Base-by-base conservation (phyloP, 2,888 invertebrate species). In the Gasteruption jaculator region DNA sequence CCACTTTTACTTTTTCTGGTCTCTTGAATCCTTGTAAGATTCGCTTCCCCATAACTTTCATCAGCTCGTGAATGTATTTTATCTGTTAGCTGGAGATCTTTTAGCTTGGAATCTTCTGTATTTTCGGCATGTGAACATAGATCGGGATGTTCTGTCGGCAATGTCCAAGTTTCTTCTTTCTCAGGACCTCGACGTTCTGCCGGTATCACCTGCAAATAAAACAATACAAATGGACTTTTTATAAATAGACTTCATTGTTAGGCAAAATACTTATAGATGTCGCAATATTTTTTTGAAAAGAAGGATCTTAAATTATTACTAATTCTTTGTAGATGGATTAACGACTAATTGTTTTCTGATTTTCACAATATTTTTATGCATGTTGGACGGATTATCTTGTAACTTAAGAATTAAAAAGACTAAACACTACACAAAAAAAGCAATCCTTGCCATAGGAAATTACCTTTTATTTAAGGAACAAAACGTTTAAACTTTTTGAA, bases 1-100 rank as follows among this genome's bases (percentile, higher is more conserved):
- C 76, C 75, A 11, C 75, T 71, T 58, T 73, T 76, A 55, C 76
- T 76, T 56, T 75, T 74, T 8, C 75, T 71, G 8, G 64, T 65
- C 51, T 75, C 75, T 42, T 66, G 64, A 25, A 67, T 61, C 5
- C 72, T 63, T 1, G 61, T 54, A 14, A 70, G 43, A 34, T 62
- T 65, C 4, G 50, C 43, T 22, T 46, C 47, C 5, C 41, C 12
- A 6, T 39, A 50, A 43, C 6, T 47, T 33, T n/a, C n/a, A n/a
- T n/a, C n/a, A n/a, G 15, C 48, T 49, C 43, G 50, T 15, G 48
- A 48, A 7, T 50, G 47, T 2, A 24, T 5, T 6, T 32, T 43
- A 11, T 46, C 48, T 10, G 15, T 19, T 26, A 42, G 43, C 6
- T 50, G 52, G 4, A 21, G 11, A 3, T 41, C 26, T 46, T 53